These are phyloP conservation scores for Sebastes wilsoni DNA, from an alignment of 2,797 vertebrate genomes.

Conservation along the genomic window DNA sequence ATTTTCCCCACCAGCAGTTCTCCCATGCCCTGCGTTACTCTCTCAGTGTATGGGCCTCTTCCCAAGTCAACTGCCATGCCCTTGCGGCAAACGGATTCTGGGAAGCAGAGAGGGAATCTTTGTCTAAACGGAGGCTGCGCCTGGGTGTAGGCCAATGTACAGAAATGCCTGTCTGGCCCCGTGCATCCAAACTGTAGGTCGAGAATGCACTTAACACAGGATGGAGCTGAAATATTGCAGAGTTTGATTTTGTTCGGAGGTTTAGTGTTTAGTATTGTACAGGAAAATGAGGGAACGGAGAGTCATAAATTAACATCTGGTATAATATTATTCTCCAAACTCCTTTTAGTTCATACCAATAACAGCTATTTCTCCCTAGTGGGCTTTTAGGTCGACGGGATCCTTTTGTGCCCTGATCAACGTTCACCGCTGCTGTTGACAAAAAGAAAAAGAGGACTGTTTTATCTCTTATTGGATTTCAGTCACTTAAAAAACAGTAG, in stretches of 20 bases:
- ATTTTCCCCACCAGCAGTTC: constrained; percentile 9
- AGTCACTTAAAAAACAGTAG: background rate
- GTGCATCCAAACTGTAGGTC: constrained; percentile 50
- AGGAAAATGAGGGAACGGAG: background rate
- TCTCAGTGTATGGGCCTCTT: constrained; percentile 55
- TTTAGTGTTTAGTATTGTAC: background rate
- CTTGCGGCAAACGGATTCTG: constrained; percentile 65
- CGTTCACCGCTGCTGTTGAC: background rate
- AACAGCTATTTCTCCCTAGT: background rate
- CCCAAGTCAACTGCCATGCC: constrained; percentile 58
- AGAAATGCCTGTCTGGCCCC: constrained; percentile 50
- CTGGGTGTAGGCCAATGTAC: constrained; percentile 63
- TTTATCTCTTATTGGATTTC: constrained; percentile 19
- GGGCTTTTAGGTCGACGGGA: background rate
- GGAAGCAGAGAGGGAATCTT: constrained; percentile 71
- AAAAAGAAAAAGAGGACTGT: background rate
- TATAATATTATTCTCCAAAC: background rate
- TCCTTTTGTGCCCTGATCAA: background rate
- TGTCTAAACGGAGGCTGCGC: constrained; percentile 56
- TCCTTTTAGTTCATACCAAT: background rate
- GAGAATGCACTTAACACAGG: constrained; percentile 15
- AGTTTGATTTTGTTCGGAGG: background rate
- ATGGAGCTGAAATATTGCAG: background rate
- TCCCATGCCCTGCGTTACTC: constrained; percentile 39
- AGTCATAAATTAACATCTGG: background rate